Conservation (phyloP, 2,888 invertebrate species). For the Noctua fimbriata region DNA sequence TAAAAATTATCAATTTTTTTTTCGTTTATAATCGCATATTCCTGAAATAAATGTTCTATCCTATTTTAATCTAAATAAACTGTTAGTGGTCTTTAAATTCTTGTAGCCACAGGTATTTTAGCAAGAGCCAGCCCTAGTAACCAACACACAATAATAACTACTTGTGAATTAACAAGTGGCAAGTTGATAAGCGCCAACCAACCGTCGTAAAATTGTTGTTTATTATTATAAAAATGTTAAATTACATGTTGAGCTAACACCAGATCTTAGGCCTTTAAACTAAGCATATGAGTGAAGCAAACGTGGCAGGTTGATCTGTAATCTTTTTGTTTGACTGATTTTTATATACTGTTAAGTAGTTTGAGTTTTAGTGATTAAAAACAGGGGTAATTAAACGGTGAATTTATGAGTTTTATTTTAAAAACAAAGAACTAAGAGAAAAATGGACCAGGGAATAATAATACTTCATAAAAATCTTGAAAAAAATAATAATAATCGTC, state of each 20-base stretch:
- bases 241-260: slow-evolving; percentile 76
- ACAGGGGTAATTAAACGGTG: not conserved
- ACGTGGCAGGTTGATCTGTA: slow-evolving; percentile 52
- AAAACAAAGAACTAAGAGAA: not conserved
- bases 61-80: not conserved
- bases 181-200: slow-evolving; percentile 76
- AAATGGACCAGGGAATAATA: not conserved
- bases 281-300: slow-evolving; percentile 32
- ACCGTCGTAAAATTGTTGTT: slow-evolving; percentile 76
- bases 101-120: not conserved
- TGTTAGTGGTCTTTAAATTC: not conserved
- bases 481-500: too few relatives aligned
- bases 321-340: slow-evolving; percentile 40
- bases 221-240: slow-evolving; percentile 79
- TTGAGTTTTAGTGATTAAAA: slow-evolving; percentile 8
- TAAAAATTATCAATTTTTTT: too few relatives aligned
- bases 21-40: too few relatives aligned
- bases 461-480: too few relatives aligned
- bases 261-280: slow-evolving; percentile 60
- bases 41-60: not conserved
- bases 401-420: not conserved
- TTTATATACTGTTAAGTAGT: slow-evolving; percentile 49
- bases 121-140: slow-evolving; percentile 52
- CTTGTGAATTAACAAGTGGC: slow-evolving; percentile 71
- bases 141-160: slow-evolving; percentile 58